Percentiles rank a stretch among this genome's conserved stretches.
Evolutionary conservation across 1,140 invertebrate species (phyloP).

Genomic region (Leptinotarsa defecta): DNA sequence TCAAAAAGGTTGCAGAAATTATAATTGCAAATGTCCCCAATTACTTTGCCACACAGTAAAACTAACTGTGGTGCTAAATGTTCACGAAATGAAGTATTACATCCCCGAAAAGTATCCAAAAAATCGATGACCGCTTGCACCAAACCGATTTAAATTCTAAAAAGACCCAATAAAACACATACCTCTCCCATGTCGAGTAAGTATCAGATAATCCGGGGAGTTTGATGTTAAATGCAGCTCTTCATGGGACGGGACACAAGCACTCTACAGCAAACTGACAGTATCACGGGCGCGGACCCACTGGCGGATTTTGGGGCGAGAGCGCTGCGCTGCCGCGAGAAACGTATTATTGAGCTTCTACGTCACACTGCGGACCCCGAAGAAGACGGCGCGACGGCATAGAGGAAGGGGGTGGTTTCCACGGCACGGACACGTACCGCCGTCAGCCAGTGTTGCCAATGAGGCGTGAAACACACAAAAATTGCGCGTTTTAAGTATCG

Average conservation of each 20-base stretch:
- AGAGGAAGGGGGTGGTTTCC: conserved; percentile 32
- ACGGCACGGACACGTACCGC: conserved; percentile 3
- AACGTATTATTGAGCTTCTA: conserved; percentile 51
- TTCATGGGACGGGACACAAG: conserved; percentile 50
- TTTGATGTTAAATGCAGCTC: conserved; percentile 52
- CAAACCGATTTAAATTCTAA: neutral
- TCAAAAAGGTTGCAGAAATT: neutral
- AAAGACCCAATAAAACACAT: conserved; percentile 36
- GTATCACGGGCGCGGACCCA: conserved; percentile 52
- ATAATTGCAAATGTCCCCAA: neutral
- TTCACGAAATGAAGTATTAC: neutral
- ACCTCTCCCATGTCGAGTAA: conserved; percentile 51
- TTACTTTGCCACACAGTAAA: neutral
- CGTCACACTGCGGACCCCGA: conserved; percentile 55
- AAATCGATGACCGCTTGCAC: neutral
- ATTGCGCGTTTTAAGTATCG: too few relatives aligned
- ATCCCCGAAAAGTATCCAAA: conserved; percentile 1
- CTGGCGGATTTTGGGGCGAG: conserved; percentile 34
- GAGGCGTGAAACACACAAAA: too few relatives aligned
- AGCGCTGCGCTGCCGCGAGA: conserved; percentile 51
- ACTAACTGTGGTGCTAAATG: too few relatives aligned
- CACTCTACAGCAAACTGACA: conserved; percentile 43
- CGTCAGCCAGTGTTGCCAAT: neutral
- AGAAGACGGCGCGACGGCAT: conserved; percentile 34
- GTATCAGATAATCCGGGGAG: conserved; percentile 41